These are phyloP conservation scores for Ectemnius cavifrons DNA, from an alignment of 2,888 invertebrate genomes.

Conservation along the genomic window DNA sequence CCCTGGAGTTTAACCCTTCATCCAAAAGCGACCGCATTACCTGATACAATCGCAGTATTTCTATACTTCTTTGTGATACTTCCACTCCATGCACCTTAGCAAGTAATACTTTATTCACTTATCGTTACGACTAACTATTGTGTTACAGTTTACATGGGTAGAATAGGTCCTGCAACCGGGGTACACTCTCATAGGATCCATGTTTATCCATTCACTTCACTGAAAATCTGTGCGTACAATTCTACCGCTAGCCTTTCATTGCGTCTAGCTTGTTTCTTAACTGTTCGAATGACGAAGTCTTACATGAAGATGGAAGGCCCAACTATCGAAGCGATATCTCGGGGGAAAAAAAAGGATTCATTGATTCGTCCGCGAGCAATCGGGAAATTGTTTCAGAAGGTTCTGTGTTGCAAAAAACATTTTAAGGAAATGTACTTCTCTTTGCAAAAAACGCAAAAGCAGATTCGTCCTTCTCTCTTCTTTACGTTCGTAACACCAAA, in stretches of 20 bases:
- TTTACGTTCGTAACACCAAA: no score
- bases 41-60: constrained; percentile 26
- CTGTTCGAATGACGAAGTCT: constrained; percentile 63
- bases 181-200: constrained; percentile 42
- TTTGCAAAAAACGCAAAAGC: constrained; percentile 29
- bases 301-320: constrained; percentile 58
- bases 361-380: constrained; percentile 57
- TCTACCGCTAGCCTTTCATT: constrained; percentile 33
- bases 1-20: constrained; percentile 38
- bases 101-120: constrained; percentile 67
- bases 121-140: constrained; percentile 67
- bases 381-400: constrained; percentile 58
- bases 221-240: constrained; percentile 28
- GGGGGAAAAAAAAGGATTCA: constrained; percentile 64
- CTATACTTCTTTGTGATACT: constrained; percentile 39
- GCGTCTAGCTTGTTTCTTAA: constrained; percentile 4
- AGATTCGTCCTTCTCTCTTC: background rate
- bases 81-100: constrained; percentile 44
- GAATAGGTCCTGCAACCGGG: constrained; percentile 55
- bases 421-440: constrained; percentile 39
- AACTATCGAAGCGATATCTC: constrained; percentile 65
- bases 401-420: constrained; percentile 44
- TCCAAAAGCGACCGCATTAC: constrained; percentile 34
- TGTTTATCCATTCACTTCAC: constrained; percentile 16
- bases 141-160: constrained; percentile 66